Conservation (phyloP, 2,888 invertebrate genomes). For the Acanthopleura granulata region DNA sequence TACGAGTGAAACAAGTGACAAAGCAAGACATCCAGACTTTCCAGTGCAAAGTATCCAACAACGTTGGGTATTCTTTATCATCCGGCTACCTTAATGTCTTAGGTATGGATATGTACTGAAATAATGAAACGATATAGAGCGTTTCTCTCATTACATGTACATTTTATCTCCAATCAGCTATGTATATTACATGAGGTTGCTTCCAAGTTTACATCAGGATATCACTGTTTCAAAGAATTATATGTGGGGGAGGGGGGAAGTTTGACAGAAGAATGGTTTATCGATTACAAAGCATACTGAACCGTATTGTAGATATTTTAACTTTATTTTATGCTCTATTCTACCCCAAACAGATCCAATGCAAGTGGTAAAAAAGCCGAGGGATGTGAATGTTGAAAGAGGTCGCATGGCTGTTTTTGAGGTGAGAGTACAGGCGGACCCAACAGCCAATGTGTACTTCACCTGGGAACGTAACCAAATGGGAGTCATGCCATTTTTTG, state of each 20-base stretch:
- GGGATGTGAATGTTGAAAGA: neutral
- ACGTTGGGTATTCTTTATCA: slow-evolving; percentile 6
- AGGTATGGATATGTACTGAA: neutral
- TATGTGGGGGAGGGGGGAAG: no score
- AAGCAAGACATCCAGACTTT: slow-evolving; percentile 12
- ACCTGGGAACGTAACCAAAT: slow-evolving; percentile 17
- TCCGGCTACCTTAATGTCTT: slow-evolving; percentile 2
- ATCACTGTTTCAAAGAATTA: no score
- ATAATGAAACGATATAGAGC: no score
- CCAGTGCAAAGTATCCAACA: slow-evolving; percentile 12
- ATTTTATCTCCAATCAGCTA: no score
- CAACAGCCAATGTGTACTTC: neutral
- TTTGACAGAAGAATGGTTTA: no score
- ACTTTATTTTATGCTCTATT: no score
- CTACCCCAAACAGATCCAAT: no score
- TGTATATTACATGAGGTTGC: no score
- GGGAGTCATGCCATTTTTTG: neutral
- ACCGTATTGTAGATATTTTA: no score
- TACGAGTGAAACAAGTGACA: neutral
- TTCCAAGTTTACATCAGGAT: no score
- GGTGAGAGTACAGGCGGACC: slow-evolving; percentile 8
- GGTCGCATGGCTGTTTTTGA: neutral
- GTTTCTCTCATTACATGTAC: no score
- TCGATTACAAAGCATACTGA: no score
- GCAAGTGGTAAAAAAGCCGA: neutral